These are phyloP conservation scores for Scolopax mira DNA, from an alignment of 2,113 vertebrate genomes.

Conservation along the genomic window DNA sequence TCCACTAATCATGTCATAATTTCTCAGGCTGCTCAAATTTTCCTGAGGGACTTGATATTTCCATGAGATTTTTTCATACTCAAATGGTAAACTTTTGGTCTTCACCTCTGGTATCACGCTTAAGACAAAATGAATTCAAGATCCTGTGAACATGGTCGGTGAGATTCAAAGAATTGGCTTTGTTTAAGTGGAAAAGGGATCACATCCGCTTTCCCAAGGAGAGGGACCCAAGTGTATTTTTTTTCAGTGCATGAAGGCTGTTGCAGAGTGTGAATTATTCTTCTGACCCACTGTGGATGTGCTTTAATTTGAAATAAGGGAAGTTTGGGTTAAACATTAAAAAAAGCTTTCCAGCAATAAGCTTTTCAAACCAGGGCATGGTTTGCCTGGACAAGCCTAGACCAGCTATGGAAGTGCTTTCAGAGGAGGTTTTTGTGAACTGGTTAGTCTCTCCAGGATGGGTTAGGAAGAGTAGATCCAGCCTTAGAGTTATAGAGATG, in stretches of 20 bases:
- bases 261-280: neutral
- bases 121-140: neutral
- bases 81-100: neutral
- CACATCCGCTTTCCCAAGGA: neutral
- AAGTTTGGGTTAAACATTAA: neutral
- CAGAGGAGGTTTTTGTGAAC: neutral
- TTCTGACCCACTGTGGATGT: neutral
- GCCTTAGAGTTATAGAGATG: neutral
- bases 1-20: neutral
- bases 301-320: neutral
- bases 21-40: neutral
- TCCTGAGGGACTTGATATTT: neutral
- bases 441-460: neutral
- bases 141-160: neutral
- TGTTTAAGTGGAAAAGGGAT: neutral
- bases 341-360: neutral
- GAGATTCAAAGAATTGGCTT: neutral
- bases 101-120: neutral
- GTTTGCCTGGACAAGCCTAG: neutral
- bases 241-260: neutral
- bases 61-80: neutral
- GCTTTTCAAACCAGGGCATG: neutral
- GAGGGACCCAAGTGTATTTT: neutral
- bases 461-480: neutral
- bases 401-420: neutral